Evolutionary conservation across 2,113 vertebrate genomes (phyloP).

Genomic region (Xiphophorus maculatus): DNA sequence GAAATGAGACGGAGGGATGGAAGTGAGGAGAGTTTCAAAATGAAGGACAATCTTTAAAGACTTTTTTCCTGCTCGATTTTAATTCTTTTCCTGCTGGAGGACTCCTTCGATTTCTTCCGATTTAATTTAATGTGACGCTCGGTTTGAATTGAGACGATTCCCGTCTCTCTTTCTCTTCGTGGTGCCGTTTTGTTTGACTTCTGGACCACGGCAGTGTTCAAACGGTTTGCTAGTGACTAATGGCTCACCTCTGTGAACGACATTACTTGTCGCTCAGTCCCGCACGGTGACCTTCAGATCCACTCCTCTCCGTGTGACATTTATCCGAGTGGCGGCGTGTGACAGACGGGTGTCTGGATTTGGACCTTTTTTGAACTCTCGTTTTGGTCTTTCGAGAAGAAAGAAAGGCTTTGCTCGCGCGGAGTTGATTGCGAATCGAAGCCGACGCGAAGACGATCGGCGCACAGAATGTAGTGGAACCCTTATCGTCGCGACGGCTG

Average conservation of each 20-base stretch:
- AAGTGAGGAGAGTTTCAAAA: conserved; percentile 32
- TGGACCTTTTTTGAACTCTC: conserved; percentile 33
- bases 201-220: conserved; percentile 53
- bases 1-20: conserved; percentile 50
- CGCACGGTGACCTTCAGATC: conserved; percentile 52
- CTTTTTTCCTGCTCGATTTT: conserved; percentile 66
- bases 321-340: conserved; percentile 26
- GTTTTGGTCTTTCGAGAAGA: conserved; percentile 27
- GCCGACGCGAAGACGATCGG: conserved; percentile 60
- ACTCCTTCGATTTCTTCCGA: conserved; percentile 58
- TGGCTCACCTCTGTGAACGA: conserved; percentile 59
- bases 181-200: conserved; percentile 58
- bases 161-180: neutral
- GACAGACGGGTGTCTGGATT: conserved; percentile 34
- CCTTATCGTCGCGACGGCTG: conserved; percentile 67
- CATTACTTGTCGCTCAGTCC: conserved; percentile 27
- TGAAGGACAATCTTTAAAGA: conserved; percentile 73
- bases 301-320: conserved; percentile 24
- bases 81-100: conserved; percentile 44
- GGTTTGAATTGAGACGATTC: conserved; percentile 73
- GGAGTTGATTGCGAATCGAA: conserved; percentile 61
- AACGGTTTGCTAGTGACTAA: conserved; percentile 42
- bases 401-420: conserved; percentile 48
- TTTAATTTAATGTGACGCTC: conserved; percentile 75
- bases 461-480: conserved; percentile 72